A percentile compares a stretch with the other conserved stretches of the same genome.
phyloP scores from a whole-genome alignment of 2,888 invertebrate species.

The Pammene aurita region DNA sequence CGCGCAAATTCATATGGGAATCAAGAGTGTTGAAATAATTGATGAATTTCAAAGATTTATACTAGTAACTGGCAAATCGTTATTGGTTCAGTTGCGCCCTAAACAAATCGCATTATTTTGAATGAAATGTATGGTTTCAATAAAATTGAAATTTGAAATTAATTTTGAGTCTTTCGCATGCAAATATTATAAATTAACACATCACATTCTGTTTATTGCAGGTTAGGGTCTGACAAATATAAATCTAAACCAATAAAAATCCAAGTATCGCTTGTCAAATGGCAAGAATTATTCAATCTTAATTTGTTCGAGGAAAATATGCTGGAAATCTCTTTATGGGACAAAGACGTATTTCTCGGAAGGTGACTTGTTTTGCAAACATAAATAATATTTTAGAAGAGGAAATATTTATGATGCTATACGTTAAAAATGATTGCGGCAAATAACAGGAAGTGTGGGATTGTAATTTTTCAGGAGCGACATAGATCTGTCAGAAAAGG shows the following conservation, averaged over 20 bases:
- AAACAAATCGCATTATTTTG: no score
- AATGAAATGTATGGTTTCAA: neutral
- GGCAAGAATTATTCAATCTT: slow-evolving; percentile 98
- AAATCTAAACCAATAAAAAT: slow-evolving; percentile 93
- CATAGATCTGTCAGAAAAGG: slow-evolving; percentile 90
- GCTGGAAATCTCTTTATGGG: slow-evolving; percentile 94
- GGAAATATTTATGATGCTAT: slow-evolving; percentile 29
- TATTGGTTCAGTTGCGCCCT: neutral
- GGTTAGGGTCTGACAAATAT: slow-evolving; percentile 96
- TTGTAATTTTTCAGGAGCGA: slow-evolving; percentile 73
- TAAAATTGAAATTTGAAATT: neutral
- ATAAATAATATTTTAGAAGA: slow-evolving; percentile 28
- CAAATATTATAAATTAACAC: neutral
- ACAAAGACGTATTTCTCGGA: slow-evolving; percentile 85
- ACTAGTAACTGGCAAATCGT: neutral
- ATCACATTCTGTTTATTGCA: slow-evolving; percentile 58
- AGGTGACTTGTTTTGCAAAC: slow-evolving; percentile 68
- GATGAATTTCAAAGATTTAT: slow-evolving; percentile 7
- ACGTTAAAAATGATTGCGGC: slow-evolving; percentile 28
- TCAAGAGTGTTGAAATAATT: slow-evolving; percentile 6
- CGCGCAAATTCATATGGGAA: neutral
- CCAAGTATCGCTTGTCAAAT: slow-evolving; percentile 82
- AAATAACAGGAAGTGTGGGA: slow-evolving; percentile 29
- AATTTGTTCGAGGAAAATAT: slow-evolving; percentile 95
- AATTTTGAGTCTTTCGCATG: no score